Percentiles rank a stretch among this genome's conserved stretches.
Conservation (phyloP, 2,888 invertebrate species). For the Melitaea athalia region DNA sequence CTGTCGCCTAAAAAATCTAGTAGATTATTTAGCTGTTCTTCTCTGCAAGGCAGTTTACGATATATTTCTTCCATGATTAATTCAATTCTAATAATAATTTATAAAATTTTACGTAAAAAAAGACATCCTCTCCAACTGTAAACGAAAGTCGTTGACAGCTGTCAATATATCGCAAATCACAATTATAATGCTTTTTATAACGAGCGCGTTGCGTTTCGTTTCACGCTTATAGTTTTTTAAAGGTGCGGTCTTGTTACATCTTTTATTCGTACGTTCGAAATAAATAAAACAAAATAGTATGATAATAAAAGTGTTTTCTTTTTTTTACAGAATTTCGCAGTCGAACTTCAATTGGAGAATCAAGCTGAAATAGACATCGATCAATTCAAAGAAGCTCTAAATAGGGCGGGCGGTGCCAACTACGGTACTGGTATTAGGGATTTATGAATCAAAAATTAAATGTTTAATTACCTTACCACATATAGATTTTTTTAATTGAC, state of each 20-base stretch:
- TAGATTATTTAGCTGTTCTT: constrained; percentile 72
- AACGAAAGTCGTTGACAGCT: neutral
- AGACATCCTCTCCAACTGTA: constrained; percentile 2
- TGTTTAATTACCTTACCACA: constrained; percentile 27
- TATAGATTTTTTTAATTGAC: constrained; percentile 27
- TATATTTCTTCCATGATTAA: constrained; percentile 74
- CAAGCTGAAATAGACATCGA: constrained; percentile 86
- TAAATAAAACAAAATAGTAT: neutral
- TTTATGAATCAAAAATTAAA: constrained; percentile 66
- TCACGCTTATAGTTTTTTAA: constrained; percentile 15
- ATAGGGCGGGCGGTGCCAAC: constrained; percentile 90
- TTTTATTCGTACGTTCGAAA: constrained; percentile 22
- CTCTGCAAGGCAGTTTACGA: constrained; percentile 75
- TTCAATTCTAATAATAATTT: constrained; percentile 5
- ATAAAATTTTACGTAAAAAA: constrained; percentile 2
- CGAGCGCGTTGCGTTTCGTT: constrained; percentile 17
- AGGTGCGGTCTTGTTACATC: constrained; percentile 47
- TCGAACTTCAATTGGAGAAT: constrained; percentile 87
- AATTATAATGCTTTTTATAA: neutral
- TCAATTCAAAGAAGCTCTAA: constrained; percentile 85
- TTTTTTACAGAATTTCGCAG: constrained; percentile 88
- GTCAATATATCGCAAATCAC: neutral
- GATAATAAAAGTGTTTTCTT: neutral
- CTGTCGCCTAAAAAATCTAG: constrained; percentile 77
- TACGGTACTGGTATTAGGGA: constrained; percentile 90